A percentile compares a stretch with the other conserved stretches of the same genome.
Evolutionary conservation across 2,797 vertebrate genomes (phyloP).

Genomic region (Anguilla anguilla): DNA sequence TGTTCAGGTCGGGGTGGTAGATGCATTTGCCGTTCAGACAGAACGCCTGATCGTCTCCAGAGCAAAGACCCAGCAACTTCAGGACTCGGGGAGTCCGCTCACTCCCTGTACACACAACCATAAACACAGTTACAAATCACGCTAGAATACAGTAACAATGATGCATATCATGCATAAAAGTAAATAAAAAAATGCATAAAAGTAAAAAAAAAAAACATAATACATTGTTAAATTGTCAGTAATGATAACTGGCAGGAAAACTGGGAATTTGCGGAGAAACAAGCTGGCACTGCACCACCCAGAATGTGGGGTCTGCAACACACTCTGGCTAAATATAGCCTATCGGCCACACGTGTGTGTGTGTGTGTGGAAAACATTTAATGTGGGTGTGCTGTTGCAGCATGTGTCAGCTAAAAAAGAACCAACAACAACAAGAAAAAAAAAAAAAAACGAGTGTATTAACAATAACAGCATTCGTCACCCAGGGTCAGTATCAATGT

Average conservation of each 20-base stretch:
- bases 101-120: slow-evolving; percentile 44
- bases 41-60: slow-evolving; percentile 44
- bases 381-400: not conserved
- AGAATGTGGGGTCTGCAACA: not conserved
- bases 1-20: slow-evolving; percentile 57
- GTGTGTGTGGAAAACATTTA: slow-evolving; percentile 1
- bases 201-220: not conserved
- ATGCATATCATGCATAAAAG: not conserved
- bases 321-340: not conserved
- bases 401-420: slow-evolving; percentile 15
- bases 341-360: not conserved
- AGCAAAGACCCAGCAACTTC: slow-evolving; percentile 50
- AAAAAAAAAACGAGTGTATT: not conserved
- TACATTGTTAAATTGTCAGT: not conserved
- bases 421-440: not conserved
- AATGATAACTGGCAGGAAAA: not conserved
- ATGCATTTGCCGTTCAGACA: slow-evolving; percentile 68
- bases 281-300: not conserved
- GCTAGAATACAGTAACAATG: not conserved
- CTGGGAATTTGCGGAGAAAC: not conserved
- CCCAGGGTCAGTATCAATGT: not conserved
- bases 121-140: not conserved
- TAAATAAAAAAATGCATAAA: not conserved
- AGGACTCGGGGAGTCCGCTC: slow-evolving; percentile 38
- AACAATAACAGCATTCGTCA: slow-evolving; percentile 18